Evolutionary conservation across 64 coral and sea anemone genomes (phyloP).

Genomic region (Dendrophyllia cribrosa): DNA sequence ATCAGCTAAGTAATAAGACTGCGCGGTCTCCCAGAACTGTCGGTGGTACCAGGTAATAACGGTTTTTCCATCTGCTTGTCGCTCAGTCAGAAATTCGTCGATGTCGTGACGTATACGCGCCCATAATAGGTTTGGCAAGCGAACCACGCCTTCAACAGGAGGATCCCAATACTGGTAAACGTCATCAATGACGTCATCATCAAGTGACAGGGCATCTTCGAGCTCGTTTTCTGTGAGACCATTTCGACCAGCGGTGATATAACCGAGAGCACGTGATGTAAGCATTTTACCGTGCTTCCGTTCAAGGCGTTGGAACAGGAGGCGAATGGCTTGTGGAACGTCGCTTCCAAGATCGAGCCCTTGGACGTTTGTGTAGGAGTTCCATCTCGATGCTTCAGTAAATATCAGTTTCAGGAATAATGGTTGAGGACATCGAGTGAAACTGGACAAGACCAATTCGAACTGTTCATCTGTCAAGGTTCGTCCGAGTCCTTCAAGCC

Average conservation of each 20-base stretch:
- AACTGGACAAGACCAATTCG: constrained; percentile 58
- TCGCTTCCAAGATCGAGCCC: constrained; percentile 73
- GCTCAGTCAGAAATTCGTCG: constrained; percentile 85
- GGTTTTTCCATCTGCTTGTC: constrained; percentile 85
- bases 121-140: constrained; percentile 92
- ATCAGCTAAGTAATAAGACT: constrained; percentile 58
- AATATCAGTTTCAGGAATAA: constrained; percentile 89
- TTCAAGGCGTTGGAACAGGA: constrained; percentile 87
- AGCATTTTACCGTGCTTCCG: constrained; percentile 81
- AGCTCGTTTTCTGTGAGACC: constrained; percentile 91
- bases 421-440: constrained; percentile 79
- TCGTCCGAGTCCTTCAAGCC: constrained; percentile 75
- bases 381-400: constrained; percentile 85
- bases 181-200: constrained; percentile 94
- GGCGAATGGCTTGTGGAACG: constrained; percentile 79
- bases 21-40: constrained; percentile 92
- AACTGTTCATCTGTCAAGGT: constrained; percentile 69
- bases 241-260: constrained; percentile 78
- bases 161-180: constrained; percentile 97
- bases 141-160: constrained; percentile 84
- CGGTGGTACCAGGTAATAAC: constrained; percentile 90
- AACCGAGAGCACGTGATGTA: constrained; percentile 74
- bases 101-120: constrained; percentile 87
- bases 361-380: constrained; percentile 77
- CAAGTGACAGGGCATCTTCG: constrained; percentile 85